Conservation (phyloP, 2,888 invertebrate genomes). For the Melanchra persicariae region DNA sequence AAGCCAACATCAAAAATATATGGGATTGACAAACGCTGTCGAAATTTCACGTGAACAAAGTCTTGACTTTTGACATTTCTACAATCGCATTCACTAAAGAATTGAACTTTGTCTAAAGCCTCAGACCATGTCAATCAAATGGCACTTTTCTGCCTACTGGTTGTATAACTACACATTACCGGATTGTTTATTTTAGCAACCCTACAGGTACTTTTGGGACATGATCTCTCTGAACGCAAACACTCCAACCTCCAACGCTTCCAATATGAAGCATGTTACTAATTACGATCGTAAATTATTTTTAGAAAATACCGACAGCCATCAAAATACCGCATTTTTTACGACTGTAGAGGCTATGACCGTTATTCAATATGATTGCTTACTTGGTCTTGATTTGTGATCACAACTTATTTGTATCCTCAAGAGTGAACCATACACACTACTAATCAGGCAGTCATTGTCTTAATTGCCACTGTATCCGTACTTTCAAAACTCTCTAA, state of each 20-base stretch:
- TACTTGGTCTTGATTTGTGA: too few relatives aligned
- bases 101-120: too few relatives aligned
- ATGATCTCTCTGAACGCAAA: conserved; percentile 11
- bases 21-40: too few relatives aligned
- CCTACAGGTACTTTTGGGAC: neutral
- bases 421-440: neutral
- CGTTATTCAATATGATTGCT: too few relatives aligned
- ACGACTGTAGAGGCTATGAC: too few relatives aligned
- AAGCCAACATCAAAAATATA: too few relatives aligned
- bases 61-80: too few relatives aligned
- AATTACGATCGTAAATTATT: neutral
- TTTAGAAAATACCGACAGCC: too few relatives aligned
- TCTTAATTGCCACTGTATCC: neutral
- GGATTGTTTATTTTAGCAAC: neutral
- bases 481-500: neutral
- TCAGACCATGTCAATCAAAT: neutral
- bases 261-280: conserved; percentile 3
- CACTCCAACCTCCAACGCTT: neutral
- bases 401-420: too few relatives aligned
- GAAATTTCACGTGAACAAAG: too few relatives aligned
- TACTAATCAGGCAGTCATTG: neutral
- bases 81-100: too few relatives aligned
- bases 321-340: too few relatives aligned
- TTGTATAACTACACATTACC: neutral
- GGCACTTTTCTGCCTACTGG: neutral